phyloP scores from a whole-genome alignment of 1,140 invertebrate genomes.

The Drosophila sucinea region DNA sequence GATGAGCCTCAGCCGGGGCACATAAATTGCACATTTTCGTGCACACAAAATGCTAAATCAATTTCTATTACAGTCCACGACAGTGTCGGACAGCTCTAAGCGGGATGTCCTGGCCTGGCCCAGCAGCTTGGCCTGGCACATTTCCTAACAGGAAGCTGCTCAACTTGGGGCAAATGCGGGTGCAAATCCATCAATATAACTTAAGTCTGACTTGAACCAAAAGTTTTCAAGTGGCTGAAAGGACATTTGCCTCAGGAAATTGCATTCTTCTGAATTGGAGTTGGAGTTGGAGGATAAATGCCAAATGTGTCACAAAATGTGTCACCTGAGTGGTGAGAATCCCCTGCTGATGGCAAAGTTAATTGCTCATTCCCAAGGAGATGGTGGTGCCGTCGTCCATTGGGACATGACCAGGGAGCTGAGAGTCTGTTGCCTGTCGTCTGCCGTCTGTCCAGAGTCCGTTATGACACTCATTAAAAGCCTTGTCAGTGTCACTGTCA shows the following conservation, averaged over 20 bases:
- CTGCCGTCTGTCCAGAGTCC: constrained; percentile 16
- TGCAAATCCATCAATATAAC: constrained; percentile 70
- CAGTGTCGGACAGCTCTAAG: constrained; percentile 45
- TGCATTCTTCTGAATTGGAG: constrained; percentile 51
- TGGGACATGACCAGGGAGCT: not conserved
- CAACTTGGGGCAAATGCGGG: constrained; percentile 10
- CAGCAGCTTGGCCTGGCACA: constrained; percentile 53
- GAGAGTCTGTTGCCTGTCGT: not conserved
- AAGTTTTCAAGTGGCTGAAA: constrained; percentile 47
- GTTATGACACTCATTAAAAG: constrained; percentile 62
- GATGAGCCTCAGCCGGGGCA: constrained; percentile 30
- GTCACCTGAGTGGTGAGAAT: constrained; percentile 12
- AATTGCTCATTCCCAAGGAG: constrained; percentile 36
- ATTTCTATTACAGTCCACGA: constrained; percentile 61
- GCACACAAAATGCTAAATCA: constrained; percentile 75
- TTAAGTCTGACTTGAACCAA: constrained; percentile 35
- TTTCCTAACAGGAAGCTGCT: constrained; percentile 57
- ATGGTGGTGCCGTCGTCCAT: not conserved
- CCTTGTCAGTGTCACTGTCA: constrained; percentile 48
- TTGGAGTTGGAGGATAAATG: constrained; percentile 25
- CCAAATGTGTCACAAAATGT: constrained; percentile 48
- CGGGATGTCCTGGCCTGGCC: constrained; percentile 57
- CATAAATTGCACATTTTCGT: constrained; percentile 79
- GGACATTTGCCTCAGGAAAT: constrained; percentile 60
- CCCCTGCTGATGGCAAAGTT: constrained; percentile 38